phyloP scores from a whole-genome alignment of 2,113 vertebrate genomes.

The Micronisus gabar region DNA sequence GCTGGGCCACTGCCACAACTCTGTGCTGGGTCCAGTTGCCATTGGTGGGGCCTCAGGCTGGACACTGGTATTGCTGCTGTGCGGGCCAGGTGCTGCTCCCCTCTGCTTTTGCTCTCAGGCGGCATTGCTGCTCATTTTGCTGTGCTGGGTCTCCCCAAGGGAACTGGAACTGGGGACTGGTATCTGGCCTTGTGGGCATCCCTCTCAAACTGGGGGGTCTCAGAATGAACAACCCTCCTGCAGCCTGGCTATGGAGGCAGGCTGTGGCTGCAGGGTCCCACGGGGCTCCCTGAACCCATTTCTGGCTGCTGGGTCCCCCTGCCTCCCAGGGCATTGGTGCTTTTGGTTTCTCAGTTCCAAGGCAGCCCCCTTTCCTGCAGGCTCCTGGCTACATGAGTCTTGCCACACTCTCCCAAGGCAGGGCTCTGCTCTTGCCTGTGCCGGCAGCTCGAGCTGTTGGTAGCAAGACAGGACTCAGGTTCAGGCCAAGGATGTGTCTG shows the following conservation, averaged over 20 bases:
- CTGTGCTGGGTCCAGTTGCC: background rate
- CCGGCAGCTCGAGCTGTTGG: fast-evolving
- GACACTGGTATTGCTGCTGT: background rate
- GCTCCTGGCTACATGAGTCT: background rate
- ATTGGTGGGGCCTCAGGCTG: background rate
- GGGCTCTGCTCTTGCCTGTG: background rate
- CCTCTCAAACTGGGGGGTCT: background rate
- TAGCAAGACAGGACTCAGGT: background rate
- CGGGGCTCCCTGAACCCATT: fast-evolving
- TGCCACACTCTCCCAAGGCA: fast-evolving
- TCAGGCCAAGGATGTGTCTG: background rate
- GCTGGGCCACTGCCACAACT: background rate
- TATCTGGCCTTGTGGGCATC: background rate
- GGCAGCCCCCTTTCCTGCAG: background rate
- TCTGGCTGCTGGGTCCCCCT: background rate
- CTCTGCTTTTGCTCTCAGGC: background rate
- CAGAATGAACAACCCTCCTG: background rate
- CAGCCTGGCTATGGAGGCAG: background rate
- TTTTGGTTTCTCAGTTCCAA: too few species aligned
- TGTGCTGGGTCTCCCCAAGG: background rate
- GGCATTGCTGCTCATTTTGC: background rate
- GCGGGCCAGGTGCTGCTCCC: background rate
- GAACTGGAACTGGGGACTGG: background rate
- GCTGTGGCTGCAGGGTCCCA: background rate
- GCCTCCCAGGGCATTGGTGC: fast-evolving